Conservation (phyloP, 2,888 invertebrate species). For the Dysmachus trigonus region DNA sequence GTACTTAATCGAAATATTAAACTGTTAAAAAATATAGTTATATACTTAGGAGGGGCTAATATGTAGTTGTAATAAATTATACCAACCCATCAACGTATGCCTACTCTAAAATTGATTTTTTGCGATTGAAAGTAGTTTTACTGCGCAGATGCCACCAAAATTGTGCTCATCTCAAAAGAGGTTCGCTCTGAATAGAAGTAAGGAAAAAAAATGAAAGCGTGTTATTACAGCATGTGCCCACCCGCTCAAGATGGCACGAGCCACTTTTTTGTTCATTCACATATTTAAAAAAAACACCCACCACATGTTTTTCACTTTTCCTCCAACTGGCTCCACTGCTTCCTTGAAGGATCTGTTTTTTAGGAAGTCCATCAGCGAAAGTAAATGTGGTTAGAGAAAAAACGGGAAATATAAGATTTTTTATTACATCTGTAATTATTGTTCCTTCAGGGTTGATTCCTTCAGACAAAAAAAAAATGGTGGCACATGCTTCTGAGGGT, state of each 20-base stretch:
- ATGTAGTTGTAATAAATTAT: background rate
- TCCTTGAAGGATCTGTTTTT: constrained; percentile 30
- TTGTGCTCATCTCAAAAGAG: constrained; percentile 6
- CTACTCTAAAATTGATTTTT: background rate
- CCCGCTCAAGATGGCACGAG: constrained; percentile 39
- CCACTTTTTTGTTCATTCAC: background rate
- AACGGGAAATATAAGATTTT: constrained; percentile 25
- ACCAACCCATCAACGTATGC: background rate
- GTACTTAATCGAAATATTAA: background rate
- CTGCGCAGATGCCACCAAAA: background rate
- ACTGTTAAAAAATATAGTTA: no score
- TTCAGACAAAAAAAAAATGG: background rate
- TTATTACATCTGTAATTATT: background rate
- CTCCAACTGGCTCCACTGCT: constrained; percentile 19
- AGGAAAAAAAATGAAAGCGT: background rate
- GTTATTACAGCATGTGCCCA: constrained; percentile 11
- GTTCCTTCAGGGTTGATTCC: constrained; percentile 12
- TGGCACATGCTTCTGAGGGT: constrained; percentile 31
- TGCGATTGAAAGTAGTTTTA: background rate
- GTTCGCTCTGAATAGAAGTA: background rate
- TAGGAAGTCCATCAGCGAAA: constrained; percentile 21
- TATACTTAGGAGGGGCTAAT: no score
- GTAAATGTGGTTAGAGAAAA: constrained; percentile 29
- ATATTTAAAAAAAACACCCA: background rate
- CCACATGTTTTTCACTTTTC: constrained; percentile 37